Evolutionary conservation across 2,888 invertebrate genomes (phyloP).

Genomic region (Torymus tubicola): DNA sequence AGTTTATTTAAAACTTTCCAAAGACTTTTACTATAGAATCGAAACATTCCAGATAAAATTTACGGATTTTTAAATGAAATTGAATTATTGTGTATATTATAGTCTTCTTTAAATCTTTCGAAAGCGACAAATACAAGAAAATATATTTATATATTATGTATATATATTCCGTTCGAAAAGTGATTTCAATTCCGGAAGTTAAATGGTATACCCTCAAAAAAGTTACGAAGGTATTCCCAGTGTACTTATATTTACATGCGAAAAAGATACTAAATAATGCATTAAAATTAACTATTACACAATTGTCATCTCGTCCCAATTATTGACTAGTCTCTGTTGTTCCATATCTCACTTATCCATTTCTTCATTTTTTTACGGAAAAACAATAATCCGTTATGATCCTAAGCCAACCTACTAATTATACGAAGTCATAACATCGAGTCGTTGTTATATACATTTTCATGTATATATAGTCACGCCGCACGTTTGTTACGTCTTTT

Average conservation of each 20-base stretch:
- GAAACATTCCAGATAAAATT: no score
- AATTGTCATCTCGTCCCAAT: conserved; percentile 43
- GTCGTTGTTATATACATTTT: conserved; percentile 32
- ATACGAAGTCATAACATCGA: conserved; percentile 20
- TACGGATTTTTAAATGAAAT: no score
- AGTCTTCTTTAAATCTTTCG: conserved; percentile 15
- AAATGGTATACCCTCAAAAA: conserved; percentile 1
- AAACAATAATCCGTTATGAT: conserved; percentile 3
- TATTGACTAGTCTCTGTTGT: conserved; percentile 52
- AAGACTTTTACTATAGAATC: no score
- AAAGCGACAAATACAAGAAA: conserved; percentile 17
- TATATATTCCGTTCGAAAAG: conserved; percentile 13
- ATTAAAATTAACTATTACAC: conserved; percentile 17
- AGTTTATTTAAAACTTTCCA: no score
- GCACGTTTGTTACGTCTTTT: conserved; percentile 19
- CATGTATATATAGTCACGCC: conserved; percentile 25
- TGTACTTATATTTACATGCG: conserved; percentile 16
- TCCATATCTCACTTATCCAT: conserved; percentile 28
- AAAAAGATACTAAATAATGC: conserved; percentile 32
- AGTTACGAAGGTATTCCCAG: not conserved
- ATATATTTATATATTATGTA: not conserved
- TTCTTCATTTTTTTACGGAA: conserved; percentile 15
- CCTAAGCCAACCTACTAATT: not conserved
- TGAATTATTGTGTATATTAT: not conserved
- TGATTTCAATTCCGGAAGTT: conserved; percentile 37